phyloP scores from a whole-genome alignment of 2,888 invertebrate species.

The Lobophora halterata region DNA sequence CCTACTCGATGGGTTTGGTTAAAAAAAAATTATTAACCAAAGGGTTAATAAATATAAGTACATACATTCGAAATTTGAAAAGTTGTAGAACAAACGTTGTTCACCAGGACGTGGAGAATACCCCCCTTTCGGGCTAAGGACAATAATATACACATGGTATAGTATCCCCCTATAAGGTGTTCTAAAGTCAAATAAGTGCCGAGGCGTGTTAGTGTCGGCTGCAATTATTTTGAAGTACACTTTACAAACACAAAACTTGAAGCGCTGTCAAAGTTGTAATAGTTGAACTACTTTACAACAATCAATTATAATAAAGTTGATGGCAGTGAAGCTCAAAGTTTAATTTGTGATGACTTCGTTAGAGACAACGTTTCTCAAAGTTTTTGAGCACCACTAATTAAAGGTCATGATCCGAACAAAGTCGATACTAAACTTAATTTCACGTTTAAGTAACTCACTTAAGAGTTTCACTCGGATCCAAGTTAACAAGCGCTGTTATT shows the following conservation, averaged over 20 bases:
- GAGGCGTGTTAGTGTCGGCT: no score
- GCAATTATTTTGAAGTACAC: background rate
- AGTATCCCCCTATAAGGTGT: no score
- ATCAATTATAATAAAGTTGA: constrained; percentile 17
- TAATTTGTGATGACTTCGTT: constrained; percentile 26
- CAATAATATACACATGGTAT: no score
- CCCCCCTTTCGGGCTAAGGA: background rate
- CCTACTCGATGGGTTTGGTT: no score
- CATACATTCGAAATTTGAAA: no score
- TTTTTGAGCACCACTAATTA: constrained; percentile 30
- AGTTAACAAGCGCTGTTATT: constrained; percentile 45
- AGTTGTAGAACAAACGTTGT: no score
- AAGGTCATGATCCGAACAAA: constrained; percentile 30
- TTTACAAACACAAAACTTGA: background rate
- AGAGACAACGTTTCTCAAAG: constrained; percentile 27
- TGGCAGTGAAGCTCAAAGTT: constrained; percentile 22
- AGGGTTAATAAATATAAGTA: no score
- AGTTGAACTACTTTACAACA: constrained; percentile 10
- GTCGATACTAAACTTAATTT: constrained; percentile 39
- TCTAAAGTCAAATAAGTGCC: no score
- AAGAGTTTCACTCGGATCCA: constrained; percentile 38
- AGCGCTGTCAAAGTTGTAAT: constrained; percentile 4
- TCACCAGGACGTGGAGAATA: no score
- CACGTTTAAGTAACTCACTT: constrained; percentile 45
- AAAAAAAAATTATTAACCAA: no score